These are phyloP conservation scores for Nasonia longicornis DNA, from an alignment of 1,140 invertebrate genomes.

Conservation along the genomic window DNA sequence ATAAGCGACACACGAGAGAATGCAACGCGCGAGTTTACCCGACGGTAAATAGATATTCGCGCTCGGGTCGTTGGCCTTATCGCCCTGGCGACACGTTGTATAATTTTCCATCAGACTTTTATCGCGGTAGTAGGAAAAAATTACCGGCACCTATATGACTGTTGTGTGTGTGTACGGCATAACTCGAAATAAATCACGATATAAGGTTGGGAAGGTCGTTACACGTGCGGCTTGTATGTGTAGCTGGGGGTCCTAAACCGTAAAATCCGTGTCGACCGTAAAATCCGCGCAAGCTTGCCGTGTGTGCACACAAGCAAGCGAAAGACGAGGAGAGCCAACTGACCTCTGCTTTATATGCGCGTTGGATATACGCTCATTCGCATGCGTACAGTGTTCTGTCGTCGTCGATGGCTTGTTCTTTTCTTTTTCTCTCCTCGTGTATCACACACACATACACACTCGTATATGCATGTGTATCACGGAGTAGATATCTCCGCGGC, in stretches of 20 bases:
- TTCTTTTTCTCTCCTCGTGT: too few species aligned
- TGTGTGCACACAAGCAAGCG: not conserved
- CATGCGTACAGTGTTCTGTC: too few species aligned
- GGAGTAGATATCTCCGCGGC: too few species aligned
- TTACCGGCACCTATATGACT: too few species aligned
- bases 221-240: not conserved
- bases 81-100: not conserved
- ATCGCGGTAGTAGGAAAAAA: not conserved
- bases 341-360: not conserved
- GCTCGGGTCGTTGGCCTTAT: not conserved
- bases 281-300: not conserved
- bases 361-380: not conserved
- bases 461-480: too few species aligned
- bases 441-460: too few species aligned
- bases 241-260: not conserved
- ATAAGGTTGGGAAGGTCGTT: not conserved
- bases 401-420: too few species aligned
- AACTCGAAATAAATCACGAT: not conserved
- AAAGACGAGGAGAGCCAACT: not conserved
- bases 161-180: not conserved
- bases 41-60: not conserved
- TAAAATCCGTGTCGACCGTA: not conserved
- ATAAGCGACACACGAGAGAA: not conserved
- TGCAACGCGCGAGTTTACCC: not conserved
- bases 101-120: slow-evolving; percentile 4